These are phyloP conservation scores for Ploceus nigricollis DNA, from an alignment of 2,113 vertebrate species.

Conservation along the genomic window DNA sequence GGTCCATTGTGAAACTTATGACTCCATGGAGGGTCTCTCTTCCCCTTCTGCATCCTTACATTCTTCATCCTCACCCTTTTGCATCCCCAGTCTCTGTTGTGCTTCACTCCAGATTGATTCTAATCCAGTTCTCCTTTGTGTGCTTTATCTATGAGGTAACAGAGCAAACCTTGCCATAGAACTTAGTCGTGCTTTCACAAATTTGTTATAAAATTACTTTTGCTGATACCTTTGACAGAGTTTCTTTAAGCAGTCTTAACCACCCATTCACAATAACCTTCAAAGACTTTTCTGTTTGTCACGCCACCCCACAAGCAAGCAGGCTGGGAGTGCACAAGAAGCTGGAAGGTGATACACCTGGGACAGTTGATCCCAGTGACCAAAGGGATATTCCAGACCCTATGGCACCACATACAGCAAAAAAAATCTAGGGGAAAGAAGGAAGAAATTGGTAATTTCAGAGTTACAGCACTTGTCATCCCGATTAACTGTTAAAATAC, in stretches of 20 bases:
- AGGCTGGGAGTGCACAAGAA: neutral
- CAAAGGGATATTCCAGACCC: neutral
- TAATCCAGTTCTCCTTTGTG: neutral
- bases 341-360: fast-evolving
- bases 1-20: neutral
- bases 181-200: fast-evolving
- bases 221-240: neutral
- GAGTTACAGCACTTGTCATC: fast-evolving
- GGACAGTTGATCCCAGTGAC: neutral
- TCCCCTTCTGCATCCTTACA: neutral
- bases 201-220: neutral
- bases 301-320: fast-evolving
- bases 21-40: too few relatives aligned
- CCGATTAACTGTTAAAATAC: neutral
- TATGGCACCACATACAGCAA: neutral
- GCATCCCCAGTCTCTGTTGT: too few relatives aligned
- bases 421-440: neutral
- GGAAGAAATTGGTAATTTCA: neutral
- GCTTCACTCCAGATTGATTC: neutral
- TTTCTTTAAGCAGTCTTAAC: neutral
- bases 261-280: neutral
- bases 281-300: neutral
- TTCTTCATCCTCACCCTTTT: neutral
- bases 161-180: neutral
- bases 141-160: neutral